Evolutionary conservation across 2,888 invertebrate species (phyloP).

Genomic region (Spilarctia lutea): DNA sequence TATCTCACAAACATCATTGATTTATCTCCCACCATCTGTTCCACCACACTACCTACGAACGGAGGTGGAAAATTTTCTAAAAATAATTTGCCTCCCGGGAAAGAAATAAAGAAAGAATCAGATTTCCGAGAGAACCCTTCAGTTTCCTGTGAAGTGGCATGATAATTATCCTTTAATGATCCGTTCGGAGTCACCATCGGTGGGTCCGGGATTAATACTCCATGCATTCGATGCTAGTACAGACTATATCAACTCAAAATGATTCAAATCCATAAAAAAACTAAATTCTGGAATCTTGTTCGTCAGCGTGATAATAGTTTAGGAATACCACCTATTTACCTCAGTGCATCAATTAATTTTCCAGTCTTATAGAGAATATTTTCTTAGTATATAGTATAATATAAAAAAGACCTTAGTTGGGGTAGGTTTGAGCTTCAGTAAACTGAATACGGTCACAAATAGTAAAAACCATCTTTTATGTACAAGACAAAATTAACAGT

Average conservation of each 20-base stretch:
- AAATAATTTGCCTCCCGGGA: constrained; percentile 62
- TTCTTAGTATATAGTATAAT: too few species aligned
- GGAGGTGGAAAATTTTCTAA: constrained; percentile 51
- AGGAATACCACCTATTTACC: too few species aligned
- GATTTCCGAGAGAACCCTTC: constrained; percentile 79
- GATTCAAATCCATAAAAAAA: neutral
- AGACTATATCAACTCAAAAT: constrained; percentile 47
- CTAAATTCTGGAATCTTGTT: neutral
- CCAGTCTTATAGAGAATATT: too few species aligned
- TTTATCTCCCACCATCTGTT: constrained; percentile 13
- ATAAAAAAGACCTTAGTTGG: too few species aligned
- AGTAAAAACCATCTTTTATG: too few species aligned
- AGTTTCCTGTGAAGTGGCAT: constrained; percentile 78
- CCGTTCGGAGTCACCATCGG: constrained; percentile 77
- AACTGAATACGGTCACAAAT: too few species aligned
- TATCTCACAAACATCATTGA: constrained; percentile 8
- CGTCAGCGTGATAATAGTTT: neutral
- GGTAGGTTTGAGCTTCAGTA: too few species aligned
- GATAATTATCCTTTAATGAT: constrained; percentile 84
- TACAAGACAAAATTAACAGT: too few species aligned
- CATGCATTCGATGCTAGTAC: constrained; percentile 74
- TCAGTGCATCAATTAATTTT: too few species aligned
- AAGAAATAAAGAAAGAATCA: constrained; percentile 74
- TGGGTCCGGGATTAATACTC: constrained; percentile 74
- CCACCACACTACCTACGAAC: constrained; percentile 14